phyloP scores from a whole-genome alignment of 1,140 invertebrate genomes.

The Heliconius hermathena region DNA sequence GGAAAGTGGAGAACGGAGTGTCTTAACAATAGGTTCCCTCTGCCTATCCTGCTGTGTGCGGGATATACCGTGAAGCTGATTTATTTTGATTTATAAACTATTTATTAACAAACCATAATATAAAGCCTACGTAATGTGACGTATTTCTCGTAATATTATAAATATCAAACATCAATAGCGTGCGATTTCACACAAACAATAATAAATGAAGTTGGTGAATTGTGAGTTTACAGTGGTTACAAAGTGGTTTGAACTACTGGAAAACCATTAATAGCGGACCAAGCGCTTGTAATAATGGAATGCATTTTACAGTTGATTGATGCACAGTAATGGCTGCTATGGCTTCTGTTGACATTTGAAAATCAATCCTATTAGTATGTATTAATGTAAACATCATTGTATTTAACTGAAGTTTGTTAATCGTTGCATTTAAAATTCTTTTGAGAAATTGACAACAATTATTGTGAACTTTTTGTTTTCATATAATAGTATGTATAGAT shows the following conservation, averaged over 20 bases:
- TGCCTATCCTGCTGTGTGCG: no score
- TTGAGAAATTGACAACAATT: neutral
- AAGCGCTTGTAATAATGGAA: conserved; percentile 8
- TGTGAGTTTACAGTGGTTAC: neutral
- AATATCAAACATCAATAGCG: neutral
- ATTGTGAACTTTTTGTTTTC: no score
- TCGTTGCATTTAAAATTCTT: neutral
- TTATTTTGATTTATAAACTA: no score
- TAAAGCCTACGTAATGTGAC: no score
- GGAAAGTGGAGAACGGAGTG: no score
- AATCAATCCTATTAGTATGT: conserved; percentile 25
- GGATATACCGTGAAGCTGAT: no score
- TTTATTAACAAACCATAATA: no score
- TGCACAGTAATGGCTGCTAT: conserved; percentile 23
- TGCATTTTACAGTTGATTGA: conserved; percentile 31
- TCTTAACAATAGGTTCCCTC: no score
- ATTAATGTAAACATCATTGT: conserved; percentile 15
- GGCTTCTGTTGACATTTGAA: conserved; percentile 22
- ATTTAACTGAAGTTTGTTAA: neutral
- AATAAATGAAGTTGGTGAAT: neutral
- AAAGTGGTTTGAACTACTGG: neutral
- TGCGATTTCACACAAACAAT: neutral
- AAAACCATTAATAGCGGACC: neutral
- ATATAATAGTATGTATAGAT: no score
- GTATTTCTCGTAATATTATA: neutral